Base-by-base conservation (phyloP, 2,797 vertebrate species). In the Enteromius trimaculatus region DNA sequence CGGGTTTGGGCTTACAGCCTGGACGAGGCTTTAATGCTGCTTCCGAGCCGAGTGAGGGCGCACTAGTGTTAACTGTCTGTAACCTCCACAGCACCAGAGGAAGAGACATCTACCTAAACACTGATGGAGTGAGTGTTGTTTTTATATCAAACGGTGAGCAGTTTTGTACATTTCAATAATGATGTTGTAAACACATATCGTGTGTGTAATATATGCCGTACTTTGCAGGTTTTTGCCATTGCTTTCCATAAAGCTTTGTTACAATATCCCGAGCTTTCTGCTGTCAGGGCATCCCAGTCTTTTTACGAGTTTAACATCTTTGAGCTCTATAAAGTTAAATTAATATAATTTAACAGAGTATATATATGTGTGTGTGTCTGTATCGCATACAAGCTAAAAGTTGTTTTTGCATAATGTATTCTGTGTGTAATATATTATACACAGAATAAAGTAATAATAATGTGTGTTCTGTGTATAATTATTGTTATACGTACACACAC, bases 31-130 rank as follows among this genome's bases (percentile, higher is more conserved):
- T 6, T 0, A 19, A 39, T 44, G 16, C 3, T 10, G 49, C 53
- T 9, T 62, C 68, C 79, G 26, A 62, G 19, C 68, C 53, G 5
- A 1, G 26, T n/a, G 68, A 81, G 68, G 79, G 68, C 53, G 79
- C 53, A 71, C 19, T 13, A 9, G 17, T 0, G 2, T 1, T 11
- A 14, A 31, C 10, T 31, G 19, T 60, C 1, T 1, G 1, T 10
- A n/a, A 47, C 6, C 26, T 16, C 16, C 39, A 62, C 26, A 62
- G 39, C 19, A 13, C 4, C 7, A 34, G 53, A 81, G 17, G 39
- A 81, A 81, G 53, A 72, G 4, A 26, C 49, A 21, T 3, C 31
- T 53, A 16, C 6, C 21, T 55, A 79, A 79, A 79, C 21, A 23
- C 2, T 69, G 9, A 31, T 58, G 66, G 4, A 31, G 37, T 60